phyloP scores from a whole-genome alignment of 1,140 invertebrate species.

The Anoplolepis gracilipes region DNA sequence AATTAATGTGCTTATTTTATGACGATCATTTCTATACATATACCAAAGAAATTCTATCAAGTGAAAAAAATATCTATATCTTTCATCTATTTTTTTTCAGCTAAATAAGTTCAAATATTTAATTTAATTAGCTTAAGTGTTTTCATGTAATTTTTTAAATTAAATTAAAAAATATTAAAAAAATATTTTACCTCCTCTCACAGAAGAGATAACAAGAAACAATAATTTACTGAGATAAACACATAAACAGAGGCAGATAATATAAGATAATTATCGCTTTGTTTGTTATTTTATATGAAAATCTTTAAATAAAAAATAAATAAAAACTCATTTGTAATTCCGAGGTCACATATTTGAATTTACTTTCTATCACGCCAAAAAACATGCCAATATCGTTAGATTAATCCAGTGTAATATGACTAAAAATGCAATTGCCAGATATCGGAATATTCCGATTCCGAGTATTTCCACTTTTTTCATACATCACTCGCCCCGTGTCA shows the following conservation, averaged over 20 bases:
- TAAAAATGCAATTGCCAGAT: neutral
- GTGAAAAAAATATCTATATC: too few species aligned
- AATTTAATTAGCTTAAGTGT: neutral
- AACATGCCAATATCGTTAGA: neutral
- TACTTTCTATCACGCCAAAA: neutral
- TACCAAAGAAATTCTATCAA: too few species aligned
- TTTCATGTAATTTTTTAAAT: neutral
- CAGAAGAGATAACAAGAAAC: neutral
- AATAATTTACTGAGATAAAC: too few species aligned
- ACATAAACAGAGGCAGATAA: too few species aligned
- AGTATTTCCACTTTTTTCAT: neutral
- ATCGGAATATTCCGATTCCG: constrained; percentile 23
- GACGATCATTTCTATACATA: neutral
- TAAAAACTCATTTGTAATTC: neutral
- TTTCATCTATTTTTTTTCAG: neutral
- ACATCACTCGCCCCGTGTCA: neutral
- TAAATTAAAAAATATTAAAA: too few species aligned
- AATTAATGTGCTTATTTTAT: constrained; percentile 57
- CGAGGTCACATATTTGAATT: constrained; percentile 10
- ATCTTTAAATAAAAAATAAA: neutral
- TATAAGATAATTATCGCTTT: too few species aligned
- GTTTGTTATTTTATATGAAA: neutral
- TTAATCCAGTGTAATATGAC: constrained; percentile 10
- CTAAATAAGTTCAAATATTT: neutral
- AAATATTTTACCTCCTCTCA: neutral